phyloP scores from a whole-genome alignment of 2,113 vertebrate species.

The Rhinolophus sinicus region DNA sequence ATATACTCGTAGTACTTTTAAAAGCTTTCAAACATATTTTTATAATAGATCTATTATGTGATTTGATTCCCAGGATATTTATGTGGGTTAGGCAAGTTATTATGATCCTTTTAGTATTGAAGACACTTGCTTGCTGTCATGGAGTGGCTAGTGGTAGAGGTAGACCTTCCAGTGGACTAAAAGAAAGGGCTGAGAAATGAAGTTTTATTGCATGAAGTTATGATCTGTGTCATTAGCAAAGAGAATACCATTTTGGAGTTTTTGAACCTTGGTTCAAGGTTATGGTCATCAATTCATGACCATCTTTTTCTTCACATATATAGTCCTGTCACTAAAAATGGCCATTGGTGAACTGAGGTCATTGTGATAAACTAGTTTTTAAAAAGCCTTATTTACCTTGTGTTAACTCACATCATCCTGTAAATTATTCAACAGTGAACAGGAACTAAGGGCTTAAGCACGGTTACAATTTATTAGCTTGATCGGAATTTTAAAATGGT shows the following conservation, averaged over 20 bases:
- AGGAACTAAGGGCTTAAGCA: background rate
- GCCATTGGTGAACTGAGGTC: background rate
- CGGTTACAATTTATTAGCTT: background rate
- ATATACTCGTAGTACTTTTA: background rate
- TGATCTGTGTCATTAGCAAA: slow-evolving; percentile 36
- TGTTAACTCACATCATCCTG: background rate
- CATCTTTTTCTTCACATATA: slow-evolving; percentile 38
- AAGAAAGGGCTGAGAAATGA: slow-evolving; percentile 34
- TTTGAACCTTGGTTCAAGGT: slow-evolving; percentile 58
- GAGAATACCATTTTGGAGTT: slow-evolving; percentile 29
- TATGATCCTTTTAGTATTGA: slow-evolving; percentile 7
- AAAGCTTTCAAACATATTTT: background rate
- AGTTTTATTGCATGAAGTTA: slow-evolving; percentile 48
- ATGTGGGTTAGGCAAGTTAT: background rate
- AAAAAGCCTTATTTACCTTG: slow-evolving; percentile 17
- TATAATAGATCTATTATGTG: background rate
- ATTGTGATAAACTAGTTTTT: background rate
- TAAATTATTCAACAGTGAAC: slow-evolving; percentile 1
- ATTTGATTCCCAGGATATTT: background rate
- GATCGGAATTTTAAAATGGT: slow-evolving; percentile 49
- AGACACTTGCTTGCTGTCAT: background rate
- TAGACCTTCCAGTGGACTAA: background rate
- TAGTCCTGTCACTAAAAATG: slow-evolving; percentile 18
- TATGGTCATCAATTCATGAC: background rate
- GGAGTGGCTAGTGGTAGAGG: background rate